A percentile compares a stretch with the other conserved stretches of the same genome.
Conservation (phyloP, 2,797 vertebrate genomes). For the Otus scops region DNA sequence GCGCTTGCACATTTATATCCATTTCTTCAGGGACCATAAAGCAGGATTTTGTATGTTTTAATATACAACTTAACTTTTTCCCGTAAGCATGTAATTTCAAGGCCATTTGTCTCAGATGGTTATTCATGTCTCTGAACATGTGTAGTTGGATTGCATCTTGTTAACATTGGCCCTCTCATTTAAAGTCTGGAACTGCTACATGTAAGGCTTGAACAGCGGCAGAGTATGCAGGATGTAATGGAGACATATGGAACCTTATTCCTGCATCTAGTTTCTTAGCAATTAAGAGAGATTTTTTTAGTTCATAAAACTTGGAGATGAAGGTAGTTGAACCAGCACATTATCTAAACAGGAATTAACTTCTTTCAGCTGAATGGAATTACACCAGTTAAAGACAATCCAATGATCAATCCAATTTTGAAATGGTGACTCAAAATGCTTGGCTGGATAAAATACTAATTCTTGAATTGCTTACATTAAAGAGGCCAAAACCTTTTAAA, state of each 20-base stretch:
- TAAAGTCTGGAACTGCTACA: background rate
- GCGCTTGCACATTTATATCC: background rate
- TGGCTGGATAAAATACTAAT: background rate
- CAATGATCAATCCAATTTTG: background rate
- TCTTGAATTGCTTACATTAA: background rate
- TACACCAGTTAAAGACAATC: background rate
- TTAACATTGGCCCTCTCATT: background rate
- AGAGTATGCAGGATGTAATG: background rate
- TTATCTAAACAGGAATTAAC: background rate
- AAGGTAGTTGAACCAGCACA: background rate
- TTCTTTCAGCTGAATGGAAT: background rate
- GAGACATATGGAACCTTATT: background rate
- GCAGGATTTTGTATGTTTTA: background rate
- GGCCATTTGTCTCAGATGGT: background rate
- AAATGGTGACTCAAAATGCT: background rate
- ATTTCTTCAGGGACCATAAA: slow-evolving; percentile 21
- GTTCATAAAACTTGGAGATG: background rate
- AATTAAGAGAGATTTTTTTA: background rate
- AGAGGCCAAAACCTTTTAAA: background rate
- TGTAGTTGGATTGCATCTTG: background rate
- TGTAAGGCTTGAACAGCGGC: background rate
- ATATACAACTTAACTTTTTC: background rate
- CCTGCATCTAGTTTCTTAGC: background rate
- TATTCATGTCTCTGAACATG: background rate
- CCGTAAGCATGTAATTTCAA: background rate